These are phyloP conservation scores for Rhopalosiphum padi DNA, from an alignment of 1,140 invertebrate species.

Conservation along the genomic window DNA sequence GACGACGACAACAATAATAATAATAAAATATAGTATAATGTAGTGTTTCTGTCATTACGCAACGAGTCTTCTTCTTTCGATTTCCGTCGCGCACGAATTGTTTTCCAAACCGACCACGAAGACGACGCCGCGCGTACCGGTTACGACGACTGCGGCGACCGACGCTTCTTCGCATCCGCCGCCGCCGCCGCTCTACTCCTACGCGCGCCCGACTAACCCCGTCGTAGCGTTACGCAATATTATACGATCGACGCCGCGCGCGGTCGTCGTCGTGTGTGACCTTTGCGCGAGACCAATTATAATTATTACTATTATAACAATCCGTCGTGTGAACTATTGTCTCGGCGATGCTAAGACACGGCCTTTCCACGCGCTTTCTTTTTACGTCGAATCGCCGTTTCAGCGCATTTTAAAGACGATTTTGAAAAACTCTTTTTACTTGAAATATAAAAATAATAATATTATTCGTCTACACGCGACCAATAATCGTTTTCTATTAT, in stretches of 20 bases:
- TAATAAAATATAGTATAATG: not conserved
- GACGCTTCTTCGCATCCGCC: not conserved
- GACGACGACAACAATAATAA: not conserved
- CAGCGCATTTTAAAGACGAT: not conserved
- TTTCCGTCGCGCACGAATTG: slow-evolving; percentile 43
- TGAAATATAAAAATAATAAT: not conserved
- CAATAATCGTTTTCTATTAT: not conserved
- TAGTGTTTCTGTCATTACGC: not conserved
- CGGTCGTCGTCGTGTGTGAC: slow-evolving; percentile 27
- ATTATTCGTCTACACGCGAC: not conserved
- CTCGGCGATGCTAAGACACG: not conserved
- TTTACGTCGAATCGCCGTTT: not conserved
- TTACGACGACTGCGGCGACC: not conserved
- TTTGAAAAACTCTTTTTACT: not conserved
- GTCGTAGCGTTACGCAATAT: slow-evolving; percentile 6
- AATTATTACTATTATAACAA: not conserved
- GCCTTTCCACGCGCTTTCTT: not conserved
- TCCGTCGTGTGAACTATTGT: slow-evolving; percentile 21
- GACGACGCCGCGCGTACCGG: not conserved
- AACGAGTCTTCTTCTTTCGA: not conserved
- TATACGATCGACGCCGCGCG: not conserved
- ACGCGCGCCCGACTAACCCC: slow-evolving; percentile 34
- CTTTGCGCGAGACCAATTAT: slow-evolving; percentile 35
- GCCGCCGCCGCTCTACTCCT: not conserved
- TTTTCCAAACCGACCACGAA: slow-evolving; percentile 14